These are phyloP conservation scores for Triplophysa tibetana DNA, from an alignment of 2,113 vertebrate genomes.

Conservation along the genomic window DNA sequence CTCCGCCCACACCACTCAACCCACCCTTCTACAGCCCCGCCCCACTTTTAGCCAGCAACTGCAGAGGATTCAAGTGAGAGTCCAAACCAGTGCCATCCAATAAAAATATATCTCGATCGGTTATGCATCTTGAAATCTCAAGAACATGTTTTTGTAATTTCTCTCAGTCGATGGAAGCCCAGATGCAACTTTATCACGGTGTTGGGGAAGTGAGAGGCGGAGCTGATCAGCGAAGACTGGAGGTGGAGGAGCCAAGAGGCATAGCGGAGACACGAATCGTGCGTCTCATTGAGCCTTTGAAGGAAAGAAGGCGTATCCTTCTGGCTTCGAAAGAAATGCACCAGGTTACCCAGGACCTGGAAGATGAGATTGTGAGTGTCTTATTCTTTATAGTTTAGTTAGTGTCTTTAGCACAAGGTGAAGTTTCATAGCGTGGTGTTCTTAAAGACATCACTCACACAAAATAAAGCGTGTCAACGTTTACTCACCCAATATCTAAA, in stretches of 20 bases:
- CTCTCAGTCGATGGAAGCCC: constrained; percentile 84
- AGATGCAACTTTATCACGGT: constrained; percentile 85
- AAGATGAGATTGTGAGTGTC: constrained; percentile 89
- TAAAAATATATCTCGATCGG: too few relatives aligned
- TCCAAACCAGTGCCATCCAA: not conserved
- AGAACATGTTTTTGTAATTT: not conserved
- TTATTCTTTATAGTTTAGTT: too few relatives aligned
- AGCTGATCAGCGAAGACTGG: constrained; percentile 68
- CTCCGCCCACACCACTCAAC: constrained; percentile 77
- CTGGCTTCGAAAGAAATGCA: constrained; percentile 90
- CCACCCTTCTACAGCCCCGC: constrained; percentile 46
- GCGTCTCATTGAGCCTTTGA: constrained; percentile 82
- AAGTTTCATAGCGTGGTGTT: too few relatives aligned
- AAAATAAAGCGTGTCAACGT: too few relatives aligned
- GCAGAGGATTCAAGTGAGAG: constrained; percentile 84
- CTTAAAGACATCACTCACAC: too few relatives aligned
- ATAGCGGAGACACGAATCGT: constrained; percentile 81
- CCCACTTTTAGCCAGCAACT: constrained; percentile 89
- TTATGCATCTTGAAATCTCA: not conserved
- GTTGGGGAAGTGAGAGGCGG: constrained; percentile 67
- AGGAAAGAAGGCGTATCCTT: constrained; percentile 81
- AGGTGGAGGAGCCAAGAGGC: constrained; percentile 72
- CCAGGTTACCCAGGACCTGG: constrained; percentile 89
- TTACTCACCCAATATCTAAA: not conserved
- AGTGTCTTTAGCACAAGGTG: too few relatives aligned